phyloP scores from a whole-genome alignment of 2,113 vertebrate genomes.

The Periophthalmodon schlosseri region DNA sequence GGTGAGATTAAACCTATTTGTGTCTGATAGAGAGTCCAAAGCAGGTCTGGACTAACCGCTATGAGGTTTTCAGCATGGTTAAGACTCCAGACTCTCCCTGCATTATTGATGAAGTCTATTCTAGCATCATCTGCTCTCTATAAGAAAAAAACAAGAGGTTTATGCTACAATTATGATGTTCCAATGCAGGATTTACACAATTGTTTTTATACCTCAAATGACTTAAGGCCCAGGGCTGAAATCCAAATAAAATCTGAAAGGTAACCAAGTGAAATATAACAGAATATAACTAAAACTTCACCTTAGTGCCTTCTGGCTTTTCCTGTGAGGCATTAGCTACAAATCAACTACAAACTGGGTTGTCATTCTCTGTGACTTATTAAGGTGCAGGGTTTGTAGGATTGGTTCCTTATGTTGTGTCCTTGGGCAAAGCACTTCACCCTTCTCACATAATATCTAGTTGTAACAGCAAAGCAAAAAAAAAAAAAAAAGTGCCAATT shows the following conservation, averaged over 20 bases:
- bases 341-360: neutral
- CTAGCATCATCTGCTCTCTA: conserved; percentile 57
- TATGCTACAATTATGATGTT: conserved; percentile 20
- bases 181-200: neutral
- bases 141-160: conserved; percentile 46
- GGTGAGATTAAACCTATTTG: conserved; percentile 11
- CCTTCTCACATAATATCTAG: too few relatives aligned
- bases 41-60: conserved; percentile 30
- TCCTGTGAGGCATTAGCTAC: neutral
- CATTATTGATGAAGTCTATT: conserved; percentile 75
- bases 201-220: neutral
- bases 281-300: neutral
- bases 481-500: too few relatives aligned
- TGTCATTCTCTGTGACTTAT: neutral
- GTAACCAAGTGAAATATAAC: neutral
- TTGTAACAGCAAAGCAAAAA: too few relatives aligned
- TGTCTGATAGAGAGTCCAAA: conserved; percentile 18
- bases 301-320: too few relatives aligned
- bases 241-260: conserved; percentile 6
- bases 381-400: neutral
- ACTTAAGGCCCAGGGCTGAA: neutral
- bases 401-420: too few relatives aligned
- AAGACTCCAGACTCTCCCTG: conserved; percentile 62
- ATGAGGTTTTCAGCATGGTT: conserved; percentile 29
- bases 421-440: too few relatives aligned